Evolutionary conservation across 2,797 vertebrate species (phyloP).

Genomic region (Amblyopsis hoosieri): DNA sequence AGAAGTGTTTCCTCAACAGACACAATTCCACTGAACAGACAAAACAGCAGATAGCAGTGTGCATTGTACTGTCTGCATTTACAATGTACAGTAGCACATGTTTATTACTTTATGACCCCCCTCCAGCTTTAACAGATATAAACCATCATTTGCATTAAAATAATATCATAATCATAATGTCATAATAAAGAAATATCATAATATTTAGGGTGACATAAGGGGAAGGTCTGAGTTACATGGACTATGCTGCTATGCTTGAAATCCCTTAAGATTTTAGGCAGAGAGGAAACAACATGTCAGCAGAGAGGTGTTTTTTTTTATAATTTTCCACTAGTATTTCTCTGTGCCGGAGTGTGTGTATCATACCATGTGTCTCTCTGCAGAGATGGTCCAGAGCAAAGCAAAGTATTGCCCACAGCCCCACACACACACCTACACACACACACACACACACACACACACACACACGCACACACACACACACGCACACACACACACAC

Average conservation of each 20-base stretch:
- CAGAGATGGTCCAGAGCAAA: slow-evolving; percentile 30
- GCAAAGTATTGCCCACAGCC: slow-evolving; percentile 16
- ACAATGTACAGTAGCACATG: too few relatives aligned
- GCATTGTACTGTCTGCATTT: too few relatives aligned
- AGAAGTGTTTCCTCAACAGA: too few relatives aligned
- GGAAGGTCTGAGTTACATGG: background rate
- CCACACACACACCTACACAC: slow-evolving; percentile 21
- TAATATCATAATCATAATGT: background rate
- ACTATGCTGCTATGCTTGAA: slow-evolving; percentile 4
- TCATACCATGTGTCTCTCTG: slow-evolving; percentile 16
- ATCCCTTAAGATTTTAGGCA: background rate
- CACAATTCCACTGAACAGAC: too few relatives aligned
- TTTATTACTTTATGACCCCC: too few relatives aligned
- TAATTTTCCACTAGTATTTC: background rate
- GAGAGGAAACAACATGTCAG: background rate
- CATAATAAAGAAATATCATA: background rate
- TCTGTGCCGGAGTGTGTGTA: background rate
- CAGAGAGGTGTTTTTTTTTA: background rate
- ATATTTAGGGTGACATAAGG: background rate
- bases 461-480: slow-evolving; percentile 25
- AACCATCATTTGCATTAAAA: background rate
- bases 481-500: slow-evolving; percentile 14
- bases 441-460: slow-evolving; percentile 23
- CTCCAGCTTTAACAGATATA: background rate
- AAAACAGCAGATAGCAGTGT: too few relatives aligned